Evolutionary conservation across 2,113 vertebrate genomes (phyloP).

Genomic region (Panthera leo): DNA sequence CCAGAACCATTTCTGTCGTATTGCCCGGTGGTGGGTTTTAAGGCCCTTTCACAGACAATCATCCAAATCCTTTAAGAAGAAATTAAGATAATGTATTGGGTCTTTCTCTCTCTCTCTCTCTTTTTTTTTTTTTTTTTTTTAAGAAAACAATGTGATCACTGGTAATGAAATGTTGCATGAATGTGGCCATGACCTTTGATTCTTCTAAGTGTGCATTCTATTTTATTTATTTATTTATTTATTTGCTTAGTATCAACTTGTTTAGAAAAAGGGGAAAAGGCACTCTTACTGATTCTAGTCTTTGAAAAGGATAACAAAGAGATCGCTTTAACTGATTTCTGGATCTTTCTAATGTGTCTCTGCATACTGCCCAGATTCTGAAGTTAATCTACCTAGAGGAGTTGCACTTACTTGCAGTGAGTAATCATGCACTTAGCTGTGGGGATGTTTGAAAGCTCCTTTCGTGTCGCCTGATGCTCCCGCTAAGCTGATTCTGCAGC

Average conservation of each 20-base stretch:
- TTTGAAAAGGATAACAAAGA: not conserved
- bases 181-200: slow-evolving; percentile 36
- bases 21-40: slow-evolving; percentile 83
- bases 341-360: slow-evolving; percentile 77
- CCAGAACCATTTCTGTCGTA: slow-evolving; percentile 66
- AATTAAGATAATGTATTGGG: not conserved
- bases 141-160: not conserved
- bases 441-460: slow-evolving; percentile 75
- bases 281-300: slow-evolving; percentile 27
- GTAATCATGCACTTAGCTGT: slow-evolving; percentile 77
- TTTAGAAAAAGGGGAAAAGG: slow-evolving; percentile 19
- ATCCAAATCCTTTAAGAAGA: not conserved
- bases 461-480: slow-evolving; percentile 62
- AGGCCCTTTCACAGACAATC: slow-evolving; percentile 62
- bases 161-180: slow-evolving; percentile 59
- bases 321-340: slow-evolving; percentile 41
- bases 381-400: slow-evolving; percentile 86
- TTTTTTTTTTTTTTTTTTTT: not conserved
- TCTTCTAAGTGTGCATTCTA: slow-evolving; percentile 21
- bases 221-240: not conserved
- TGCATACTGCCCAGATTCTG: slow-evolving; percentile 85
- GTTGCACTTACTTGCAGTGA: slow-evolving; percentile 85
- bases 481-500: slow-evolving; percentile 55
- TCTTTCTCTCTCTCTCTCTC: not conserved
- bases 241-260: slow-evolving; percentile 15